A percentile compares a stretch with the other conserved stretches of the same genome.
Conservation (phyloP, 92 coral and sea anemone species). For the Siderastrea siderea region DNA sequence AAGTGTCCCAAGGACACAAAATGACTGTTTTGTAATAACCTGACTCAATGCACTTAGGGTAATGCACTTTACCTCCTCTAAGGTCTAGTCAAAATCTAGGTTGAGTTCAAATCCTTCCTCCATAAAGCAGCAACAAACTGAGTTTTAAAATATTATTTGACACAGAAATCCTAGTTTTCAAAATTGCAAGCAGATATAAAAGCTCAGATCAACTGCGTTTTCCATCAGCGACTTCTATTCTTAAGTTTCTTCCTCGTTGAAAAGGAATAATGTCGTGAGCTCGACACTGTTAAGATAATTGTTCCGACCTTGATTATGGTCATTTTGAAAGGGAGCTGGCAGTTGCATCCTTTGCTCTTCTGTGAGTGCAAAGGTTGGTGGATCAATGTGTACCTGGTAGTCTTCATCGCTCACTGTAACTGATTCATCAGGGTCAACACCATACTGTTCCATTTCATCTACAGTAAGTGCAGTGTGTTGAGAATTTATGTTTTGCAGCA, state of each 20-base stretch:
- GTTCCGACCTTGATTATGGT: too few relatives aligned
- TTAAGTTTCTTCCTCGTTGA: too few relatives aligned
- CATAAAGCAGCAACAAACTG: slow-evolving; percentile 5
- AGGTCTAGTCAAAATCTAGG: slow-evolving; percentile 11
- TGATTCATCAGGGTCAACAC: slow-evolving; percentile 47
- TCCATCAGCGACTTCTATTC: neutral
- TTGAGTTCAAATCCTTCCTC: neutral
- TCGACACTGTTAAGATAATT: neutral
- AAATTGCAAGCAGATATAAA: neutral
- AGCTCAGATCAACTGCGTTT: neutral
- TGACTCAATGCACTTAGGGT: slow-evolving; percentile 6
- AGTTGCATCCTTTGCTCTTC: slow-evolving; percentile 28
- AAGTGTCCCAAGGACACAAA: slow-evolving; percentile 13
- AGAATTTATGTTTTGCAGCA: slow-evolving; percentile 48
- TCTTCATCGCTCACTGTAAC: slow-evolving; percentile 47
- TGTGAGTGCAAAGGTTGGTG: slow-evolving; percentile 33
- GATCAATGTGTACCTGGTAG: slow-evolving; percentile 52
- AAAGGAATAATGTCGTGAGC: too few relatives aligned
- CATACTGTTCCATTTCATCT: slow-evolving; percentile 28
- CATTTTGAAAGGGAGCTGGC: slow-evolving; percentile 1
- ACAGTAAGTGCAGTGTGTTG: slow-evolving; percentile 41
- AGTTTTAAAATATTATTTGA: slow-evolving; percentile 1
- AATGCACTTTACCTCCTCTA: neutral
- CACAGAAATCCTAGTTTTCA: neutral
- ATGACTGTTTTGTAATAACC: neutral